Evolutionary conservation across 2,888 invertebrate genomes (phyloP).

Genomic region (Eupithecia insigniata): DNA sequence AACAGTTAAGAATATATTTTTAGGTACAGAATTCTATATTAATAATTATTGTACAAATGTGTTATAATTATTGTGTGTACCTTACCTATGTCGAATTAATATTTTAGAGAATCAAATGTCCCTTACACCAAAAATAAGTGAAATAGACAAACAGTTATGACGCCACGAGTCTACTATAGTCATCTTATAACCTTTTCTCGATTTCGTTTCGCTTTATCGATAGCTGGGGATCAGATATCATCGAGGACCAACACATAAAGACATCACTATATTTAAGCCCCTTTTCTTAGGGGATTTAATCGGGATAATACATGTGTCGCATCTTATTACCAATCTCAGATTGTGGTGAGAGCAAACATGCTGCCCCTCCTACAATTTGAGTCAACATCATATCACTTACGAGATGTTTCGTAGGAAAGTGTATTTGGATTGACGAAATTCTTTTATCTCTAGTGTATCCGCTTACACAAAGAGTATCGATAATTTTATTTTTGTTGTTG

Average conservation of each 20-base stretch:
- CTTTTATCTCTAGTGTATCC: slow-evolving; percentile 64
- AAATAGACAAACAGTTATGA: slow-evolving; percentile 30
- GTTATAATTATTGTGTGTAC: too few species aligned
- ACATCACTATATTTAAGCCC: slow-evolving; percentile 77
- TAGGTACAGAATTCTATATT: too few species aligned
- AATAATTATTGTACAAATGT: too few species aligned
- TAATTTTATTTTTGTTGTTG: slow-evolving; percentile 36
- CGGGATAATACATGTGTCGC: slow-evolving; percentile 82
- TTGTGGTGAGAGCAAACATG: slow-evolving; percentile 78
- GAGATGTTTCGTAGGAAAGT: slow-evolving; percentile 67
- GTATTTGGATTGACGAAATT: slow-evolving; percentile 73
- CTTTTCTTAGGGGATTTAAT: slow-evolving; percentile 77
- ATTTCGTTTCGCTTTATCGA: slow-evolving; percentile 48
- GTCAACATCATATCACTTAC: slow-evolving; percentile 81
- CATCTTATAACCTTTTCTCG: slow-evolving; percentile 36
- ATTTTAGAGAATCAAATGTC: background rate
- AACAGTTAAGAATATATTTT: too few species aligned
- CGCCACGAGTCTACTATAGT: slow-evolving; percentile 31
- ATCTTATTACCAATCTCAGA: slow-evolving; percentile 82
- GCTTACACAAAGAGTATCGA: slow-evolving; percentile 56
- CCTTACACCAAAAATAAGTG: slow-evolving; percentile 20
- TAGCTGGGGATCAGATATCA: slow-evolving; percentile 45
- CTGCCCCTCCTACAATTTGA: slow-evolving; percentile 64
- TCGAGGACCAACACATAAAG: slow-evolving; percentile 54
- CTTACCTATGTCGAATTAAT: background rate